Percentiles rank a stretch among this genome's conserved stretches.
Conservation (phyloP, 2,888 invertebrate species). For the Biston betularia region DNA sequence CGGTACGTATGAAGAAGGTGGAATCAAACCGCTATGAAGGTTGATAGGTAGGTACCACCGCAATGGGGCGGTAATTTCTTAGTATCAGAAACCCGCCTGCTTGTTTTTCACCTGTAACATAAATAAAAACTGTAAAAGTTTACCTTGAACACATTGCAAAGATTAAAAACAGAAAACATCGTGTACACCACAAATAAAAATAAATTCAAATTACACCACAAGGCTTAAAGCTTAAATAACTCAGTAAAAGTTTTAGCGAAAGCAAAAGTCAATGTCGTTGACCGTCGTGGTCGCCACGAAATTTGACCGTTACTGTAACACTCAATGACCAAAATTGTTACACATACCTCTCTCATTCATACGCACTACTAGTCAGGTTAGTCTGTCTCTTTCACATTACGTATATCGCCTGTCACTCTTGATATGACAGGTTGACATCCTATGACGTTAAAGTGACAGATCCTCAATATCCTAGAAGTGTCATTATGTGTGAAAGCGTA, state of each 20-base stretch:
- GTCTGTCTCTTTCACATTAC: slow-evolving; percentile 49
- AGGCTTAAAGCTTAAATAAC: slow-evolving; percentile 37
- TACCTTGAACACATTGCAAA: too few species aligned
- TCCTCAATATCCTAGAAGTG: slow-evolving; percentile 63
- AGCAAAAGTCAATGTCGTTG: slow-evolving; percentile 72
- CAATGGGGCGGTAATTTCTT: too few species aligned
- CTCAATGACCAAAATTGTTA: slow-evolving; percentile 45
- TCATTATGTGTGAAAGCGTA: slow-evolving; percentile 73
- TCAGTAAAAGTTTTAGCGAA: slow-evolving; percentile 64
- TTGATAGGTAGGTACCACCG: too few species aligned
- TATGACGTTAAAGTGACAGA: slow-evolving; percentile 50
- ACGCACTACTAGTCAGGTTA: slow-evolving; percentile 43
- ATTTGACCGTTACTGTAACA: slow-evolving; percentile 56
- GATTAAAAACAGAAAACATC: slow-evolving; percentile 35
- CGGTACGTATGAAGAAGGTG: too few species aligned
- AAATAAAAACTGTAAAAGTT: too few species aligned
- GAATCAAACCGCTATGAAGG: too few species aligned
- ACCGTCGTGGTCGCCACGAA: slow-evolving; percentile 60
- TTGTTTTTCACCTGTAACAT: too few species aligned
- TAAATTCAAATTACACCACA: slow-evolving; percentile 44
- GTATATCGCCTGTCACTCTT: slow-evolving; percentile 42
- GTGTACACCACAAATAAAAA: slow-evolving; percentile 15
- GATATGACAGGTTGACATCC: slow-evolving; percentile 56
- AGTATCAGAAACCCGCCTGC: too few species aligned
- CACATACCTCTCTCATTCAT: slow-evolving; percentile 41